Evolutionary conservation across 2,888 invertebrate species (phyloP).

Genomic region (Orchestes rusci): DNA sequence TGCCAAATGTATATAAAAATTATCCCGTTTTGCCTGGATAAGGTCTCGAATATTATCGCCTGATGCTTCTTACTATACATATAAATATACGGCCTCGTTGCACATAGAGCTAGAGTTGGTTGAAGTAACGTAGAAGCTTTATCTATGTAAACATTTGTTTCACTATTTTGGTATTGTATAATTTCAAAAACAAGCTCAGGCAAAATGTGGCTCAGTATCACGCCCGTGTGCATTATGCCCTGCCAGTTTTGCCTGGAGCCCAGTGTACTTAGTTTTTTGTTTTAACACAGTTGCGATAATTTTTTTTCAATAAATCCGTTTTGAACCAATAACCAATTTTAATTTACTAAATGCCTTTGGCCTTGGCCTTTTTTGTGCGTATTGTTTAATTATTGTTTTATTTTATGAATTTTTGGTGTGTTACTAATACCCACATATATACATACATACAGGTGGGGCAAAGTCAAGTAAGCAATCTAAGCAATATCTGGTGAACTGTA

Average conservation of each 20-base stretch:
- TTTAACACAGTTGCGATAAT: constrained; percentile 38
- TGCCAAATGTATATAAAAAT: too few relatives aligned
- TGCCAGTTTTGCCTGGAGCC: too few relatives aligned
- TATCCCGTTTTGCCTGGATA: constrained; percentile 20
- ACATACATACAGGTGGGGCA: constrained; percentile 48
- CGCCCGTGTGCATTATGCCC: too few relatives aligned
- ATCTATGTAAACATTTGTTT: constrained; percentile 34
- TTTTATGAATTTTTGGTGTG: constrained; percentile 34
- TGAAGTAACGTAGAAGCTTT: constrained; percentile 43
- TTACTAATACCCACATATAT: constrained; percentile 47
- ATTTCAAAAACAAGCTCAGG: constrained; percentile 18
- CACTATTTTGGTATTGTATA: constrained; percentile 31
- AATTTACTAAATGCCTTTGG: constrained; percentile 37
- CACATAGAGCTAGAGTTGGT: constrained; percentile 41
- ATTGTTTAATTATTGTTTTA: constrained; percentile 29
- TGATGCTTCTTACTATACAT: constrained; percentile 37
- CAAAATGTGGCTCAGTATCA: too few relatives aligned
- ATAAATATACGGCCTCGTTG: constrained; percentile 38
- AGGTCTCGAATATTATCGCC: constrained; percentile 33
- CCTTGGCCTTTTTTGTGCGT: constrained; percentile 39
- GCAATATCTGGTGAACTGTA: constrained; percentile 46
- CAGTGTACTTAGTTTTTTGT: constrained; percentile 41
- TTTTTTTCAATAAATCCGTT: constrained; percentile 22
- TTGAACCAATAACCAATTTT: constrained; percentile 21
- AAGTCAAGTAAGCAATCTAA: constrained; percentile 47